phyloP scores from a whole-genome alignment of 2,888 invertebrate species.

The Pterobdella sp. region DNA sequence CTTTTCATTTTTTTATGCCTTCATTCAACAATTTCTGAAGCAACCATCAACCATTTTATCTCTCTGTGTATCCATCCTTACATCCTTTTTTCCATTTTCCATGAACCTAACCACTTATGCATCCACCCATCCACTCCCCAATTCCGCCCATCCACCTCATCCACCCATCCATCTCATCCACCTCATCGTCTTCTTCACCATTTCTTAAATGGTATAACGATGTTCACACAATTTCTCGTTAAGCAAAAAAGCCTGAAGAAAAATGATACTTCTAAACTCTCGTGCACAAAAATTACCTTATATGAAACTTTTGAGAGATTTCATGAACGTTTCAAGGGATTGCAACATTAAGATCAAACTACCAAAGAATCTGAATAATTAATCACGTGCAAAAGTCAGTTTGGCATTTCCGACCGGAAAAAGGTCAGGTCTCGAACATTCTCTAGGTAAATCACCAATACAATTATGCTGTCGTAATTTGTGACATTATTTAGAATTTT shows the following conservation, averaged over 20 bases:
- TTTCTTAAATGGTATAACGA: neutral
- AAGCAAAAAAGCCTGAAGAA: slow-evolving; percentile 2
- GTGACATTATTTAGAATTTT: neutral
- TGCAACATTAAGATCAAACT: neutral
- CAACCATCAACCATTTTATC: neutral
- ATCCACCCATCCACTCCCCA: neutral
- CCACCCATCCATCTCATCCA: neutral
- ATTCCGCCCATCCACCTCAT: neutral
- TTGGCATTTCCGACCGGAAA: slow-evolving; percentile 11
- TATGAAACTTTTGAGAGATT: too few relatives aligned
- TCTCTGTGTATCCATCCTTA: neutral
- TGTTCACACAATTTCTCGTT: slow-evolving; percentile 11
- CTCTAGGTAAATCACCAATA: neutral
- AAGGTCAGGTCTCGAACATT: slow-evolving; percentile 9
- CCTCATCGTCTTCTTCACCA: neutral
- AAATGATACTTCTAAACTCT: neutral
- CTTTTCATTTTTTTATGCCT: neutral
- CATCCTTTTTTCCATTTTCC: neutral
- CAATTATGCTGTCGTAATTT: neutral
- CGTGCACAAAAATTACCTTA: neutral
- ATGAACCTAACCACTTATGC: neutral
- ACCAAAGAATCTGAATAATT: neutral
- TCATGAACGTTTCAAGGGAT: too few relatives aligned
- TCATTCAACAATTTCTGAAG: neutral
- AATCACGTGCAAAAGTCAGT: slow-evolving; percentile 14